Evolutionary conservation across 2,797 vertebrate genomes (phyloP).

Genomic region (Melanotaenia maccullochi): DNA sequence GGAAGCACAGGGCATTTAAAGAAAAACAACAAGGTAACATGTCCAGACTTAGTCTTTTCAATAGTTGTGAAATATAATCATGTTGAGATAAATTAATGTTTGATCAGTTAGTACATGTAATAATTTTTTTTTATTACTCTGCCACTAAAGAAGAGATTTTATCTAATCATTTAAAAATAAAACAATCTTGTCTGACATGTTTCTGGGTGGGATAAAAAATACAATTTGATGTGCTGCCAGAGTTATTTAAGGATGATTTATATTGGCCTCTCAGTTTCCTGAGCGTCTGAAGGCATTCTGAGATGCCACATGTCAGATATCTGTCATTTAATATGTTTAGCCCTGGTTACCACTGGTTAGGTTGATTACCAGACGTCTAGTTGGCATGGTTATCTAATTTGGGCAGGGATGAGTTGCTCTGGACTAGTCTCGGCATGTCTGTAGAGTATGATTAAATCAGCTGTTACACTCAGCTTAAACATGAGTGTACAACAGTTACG

Average conservation of each 20-base stretch:
- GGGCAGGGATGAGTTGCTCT: conserved; percentile 32
- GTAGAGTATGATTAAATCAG: conserved; percentile 56
- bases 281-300: not conserved
- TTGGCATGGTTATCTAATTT: not conserved
- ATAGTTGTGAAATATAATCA: not conserved
- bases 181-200: not conserved
- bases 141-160: too few relatives aligned
- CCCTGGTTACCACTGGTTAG: not conserved
- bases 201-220: not conserved
- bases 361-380: not conserved
- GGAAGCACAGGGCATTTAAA: too few relatives aligned
- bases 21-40: not conserved
- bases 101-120: not conserved
- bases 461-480: conserved; percentile 41
- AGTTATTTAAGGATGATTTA: not conserved
- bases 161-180: not conserved
- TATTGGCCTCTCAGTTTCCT: not conserved
- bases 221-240: not conserved
- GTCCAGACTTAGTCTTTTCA: not conserved
- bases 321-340: not conserved
- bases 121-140: not conserved
- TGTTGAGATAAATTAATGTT: not conserved
- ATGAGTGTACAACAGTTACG: not conserved
- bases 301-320: not conserved
- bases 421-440: conserved; percentile 74